These are phyloP conservation scores for Polydrusus cervinus DNA, from an alignment of 2,888 invertebrate species.

Conservation along the genomic window DNA sequence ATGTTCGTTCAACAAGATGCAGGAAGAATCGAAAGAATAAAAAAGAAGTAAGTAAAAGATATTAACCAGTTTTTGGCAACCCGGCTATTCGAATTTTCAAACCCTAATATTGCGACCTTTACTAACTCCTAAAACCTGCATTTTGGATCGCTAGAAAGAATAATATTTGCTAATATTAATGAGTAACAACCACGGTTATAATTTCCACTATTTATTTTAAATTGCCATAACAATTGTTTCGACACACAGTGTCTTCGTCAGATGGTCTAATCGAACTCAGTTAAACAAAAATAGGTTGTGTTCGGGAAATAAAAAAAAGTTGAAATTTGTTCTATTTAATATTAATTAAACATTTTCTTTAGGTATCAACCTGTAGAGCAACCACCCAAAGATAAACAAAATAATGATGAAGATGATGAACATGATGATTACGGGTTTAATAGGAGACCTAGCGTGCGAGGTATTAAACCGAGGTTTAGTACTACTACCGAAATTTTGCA, in stretches of 20 bases:
- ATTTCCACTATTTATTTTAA: too few relatives aligned
- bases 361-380: conserved; percentile 51
- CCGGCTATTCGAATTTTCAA: too few relatives aligned
- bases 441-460: conserved; percentile 89
- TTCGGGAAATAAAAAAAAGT: background rate
- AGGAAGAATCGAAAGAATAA: conserved; percentile 86
- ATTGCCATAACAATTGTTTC: too few relatives aligned
- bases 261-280: too few relatives aligned
- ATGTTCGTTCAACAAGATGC: conserved; percentile 91
- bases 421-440: conserved; percentile 94
- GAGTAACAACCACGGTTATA: too few relatives aligned
- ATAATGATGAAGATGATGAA: conserved; percentile 81
- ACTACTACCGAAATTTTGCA: conserved; percentile 87
- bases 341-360: background rate
- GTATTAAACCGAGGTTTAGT: conserved; percentile 90
- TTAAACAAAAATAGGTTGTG: too few relatives aligned
- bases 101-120: too few relatives aligned
- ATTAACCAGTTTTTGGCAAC: too few relatives aligned
- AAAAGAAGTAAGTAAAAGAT: conserved; percentile 76
- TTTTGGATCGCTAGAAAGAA: too few relatives aligned
- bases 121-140: too few relatives aligned
- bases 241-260: too few relatives aligned
- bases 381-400: conserved; percentile 55
- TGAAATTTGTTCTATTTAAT: background rate
- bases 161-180: too few relatives aligned